These are phyloP conservation scores for Incurvaria masculella DNA, from an alignment of 2,888 invertebrate species.

Conservation along the genomic window DNA sequence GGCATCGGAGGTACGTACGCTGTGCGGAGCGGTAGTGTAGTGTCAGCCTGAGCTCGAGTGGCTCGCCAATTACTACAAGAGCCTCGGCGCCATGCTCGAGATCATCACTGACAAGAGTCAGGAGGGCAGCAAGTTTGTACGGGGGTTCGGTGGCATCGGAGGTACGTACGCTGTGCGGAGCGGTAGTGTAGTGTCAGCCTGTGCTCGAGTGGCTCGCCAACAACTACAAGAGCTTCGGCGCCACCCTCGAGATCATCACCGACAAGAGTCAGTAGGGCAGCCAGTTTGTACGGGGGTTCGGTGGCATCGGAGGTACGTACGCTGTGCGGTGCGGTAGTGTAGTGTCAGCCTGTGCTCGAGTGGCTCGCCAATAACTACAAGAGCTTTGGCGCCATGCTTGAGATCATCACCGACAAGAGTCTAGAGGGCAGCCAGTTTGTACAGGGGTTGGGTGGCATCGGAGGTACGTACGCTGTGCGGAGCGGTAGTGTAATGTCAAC, in stretches of 20 bases:
- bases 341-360: no score
- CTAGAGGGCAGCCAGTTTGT: constrained; percentile 99
- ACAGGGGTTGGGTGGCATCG: constrained; percentile 98
- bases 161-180: constrained; percentile 74
- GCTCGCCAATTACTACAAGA: constrained; percentile 99
- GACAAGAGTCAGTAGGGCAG: constrained; percentile 99
- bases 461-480: constrained; percentile 82
- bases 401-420: constrained; percentile 99
- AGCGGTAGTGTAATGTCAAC: no score
- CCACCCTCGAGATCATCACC: constrained; percentile 98
- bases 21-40: constrained; percentile 97
- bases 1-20: constrained; percentile 92
- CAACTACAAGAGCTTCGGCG: constrained; percentile 99
- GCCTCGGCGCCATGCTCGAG: constrained; percentile 97
- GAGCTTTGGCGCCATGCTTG: constrained; percentile 96
- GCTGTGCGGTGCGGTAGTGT: no score
- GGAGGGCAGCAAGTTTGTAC: constrained; percentile 99
- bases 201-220: no score
- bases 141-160: constrained; percentile 99
- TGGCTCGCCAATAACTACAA: constrained; percentile 99
- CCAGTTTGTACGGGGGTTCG: constrained; percentile 98
- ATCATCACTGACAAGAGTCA: constrained; percentile 99
- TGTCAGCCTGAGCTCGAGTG: constrained; percentile 97
- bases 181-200: no score
- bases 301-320: constrained; percentile 95